Conservation (phyloP, 2,888 invertebrate species). For the Drosophila acutilabella region DNA sequence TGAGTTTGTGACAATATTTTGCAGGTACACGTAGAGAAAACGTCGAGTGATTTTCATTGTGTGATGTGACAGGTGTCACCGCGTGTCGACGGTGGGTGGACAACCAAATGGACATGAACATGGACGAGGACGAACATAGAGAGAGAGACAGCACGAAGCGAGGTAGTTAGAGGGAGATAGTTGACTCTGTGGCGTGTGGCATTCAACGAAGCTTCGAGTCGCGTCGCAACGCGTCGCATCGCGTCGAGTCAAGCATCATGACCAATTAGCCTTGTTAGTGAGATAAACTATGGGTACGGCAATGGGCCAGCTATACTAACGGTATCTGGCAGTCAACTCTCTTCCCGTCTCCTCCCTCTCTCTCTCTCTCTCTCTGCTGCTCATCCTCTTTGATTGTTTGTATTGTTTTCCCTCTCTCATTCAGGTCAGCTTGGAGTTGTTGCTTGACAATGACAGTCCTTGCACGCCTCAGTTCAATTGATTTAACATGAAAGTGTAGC, state of each 20-base stretch:
- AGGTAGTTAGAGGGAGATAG: slow-evolving; percentile 24
- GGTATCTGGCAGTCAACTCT: slow-evolving; percentile 53
- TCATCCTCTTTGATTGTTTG: background rate
- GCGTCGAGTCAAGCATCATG: slow-evolving; percentile 70
- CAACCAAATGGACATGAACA: slow-evolving; percentile 35
- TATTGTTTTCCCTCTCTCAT: slow-evolving; percentile 3
- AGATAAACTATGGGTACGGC: slow-evolving; percentile 74
- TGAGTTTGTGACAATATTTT: slow-evolving; percentile 54
- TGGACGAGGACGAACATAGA: slow-evolving; percentile 10
- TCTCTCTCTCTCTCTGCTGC: background rate
- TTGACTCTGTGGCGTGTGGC: slow-evolving; percentile 43
- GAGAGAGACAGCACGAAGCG: too few relatives aligned
- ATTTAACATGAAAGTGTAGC: slow-evolving; percentile 81
- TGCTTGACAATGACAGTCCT: slow-evolving; percentile 67
- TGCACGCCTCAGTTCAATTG: slow-evolving; percentile 78
- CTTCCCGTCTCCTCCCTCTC: slow-evolving; percentile 3
- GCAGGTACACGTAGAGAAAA: slow-evolving; percentile 29
- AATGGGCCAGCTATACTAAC: slow-evolving; percentile 61
- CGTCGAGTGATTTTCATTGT: slow-evolving; percentile 80
- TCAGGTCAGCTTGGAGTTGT: slow-evolving; percentile 16
- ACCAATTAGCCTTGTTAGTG: slow-evolving; percentile 82
- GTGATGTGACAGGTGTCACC: slow-evolving; percentile 80
- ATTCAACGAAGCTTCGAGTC: slow-evolving; percentile 34
- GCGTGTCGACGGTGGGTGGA: slow-evolving; percentile 70
- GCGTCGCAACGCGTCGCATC: slow-evolving; percentile 23